Evolutionary conservation across 2,888 invertebrate species (phyloP).

Genomic region (Plutella xylostella): DNA sequence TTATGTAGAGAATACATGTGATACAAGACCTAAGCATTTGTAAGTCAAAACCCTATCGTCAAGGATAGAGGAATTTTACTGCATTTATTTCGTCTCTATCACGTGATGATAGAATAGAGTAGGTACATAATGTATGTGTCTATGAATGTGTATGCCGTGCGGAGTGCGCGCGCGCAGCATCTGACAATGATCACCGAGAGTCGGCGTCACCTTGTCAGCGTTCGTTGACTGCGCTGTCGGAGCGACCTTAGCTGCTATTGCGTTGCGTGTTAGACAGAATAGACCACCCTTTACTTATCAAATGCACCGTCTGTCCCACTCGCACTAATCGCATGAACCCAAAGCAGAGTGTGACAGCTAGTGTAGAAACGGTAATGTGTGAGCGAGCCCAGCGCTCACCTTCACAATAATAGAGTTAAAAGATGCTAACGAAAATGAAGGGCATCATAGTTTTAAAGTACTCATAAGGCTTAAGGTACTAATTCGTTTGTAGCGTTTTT

Average conservation of each 20-base stretch:
- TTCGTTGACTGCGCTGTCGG: slow-evolving; percentile 62
- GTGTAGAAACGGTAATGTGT: slow-evolving; percentile 35
- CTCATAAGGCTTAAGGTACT: slow-evolving; percentile 35
- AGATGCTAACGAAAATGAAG: slow-evolving; percentile 67
- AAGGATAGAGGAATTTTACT: no score
- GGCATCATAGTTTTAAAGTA: slow-evolving; percentile 60
- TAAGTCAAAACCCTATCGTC: no score
- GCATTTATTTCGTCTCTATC: no score
- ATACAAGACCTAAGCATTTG: no score
- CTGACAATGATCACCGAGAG: no score
- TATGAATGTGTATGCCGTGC: no score
- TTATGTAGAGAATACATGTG: no score
- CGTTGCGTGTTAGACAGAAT: slow-evolving; percentile 40
- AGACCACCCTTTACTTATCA: slow-evolving; percentile 38
- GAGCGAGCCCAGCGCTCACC: slow-evolving; percentile 43
- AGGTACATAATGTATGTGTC: no score
- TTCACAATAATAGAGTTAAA: slow-evolving; percentile 53
- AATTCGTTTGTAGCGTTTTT: slow-evolving; percentile 42
- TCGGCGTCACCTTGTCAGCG: slow-evolving; percentile 64
- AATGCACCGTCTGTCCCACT: slow-evolving; percentile 51
- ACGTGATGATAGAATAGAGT: no score
- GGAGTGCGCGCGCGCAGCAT: no score
- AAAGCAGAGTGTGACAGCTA: slow-evolving; percentile 41
- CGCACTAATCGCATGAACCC: slow-evolving; percentile 30
- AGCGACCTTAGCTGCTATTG: slow-evolving; percentile 57